These are phyloP conservation scores for Octopus sinensis DNA, from an alignment of 1,140 invertebrate genomes.

Conservation along the genomic window DNA sequence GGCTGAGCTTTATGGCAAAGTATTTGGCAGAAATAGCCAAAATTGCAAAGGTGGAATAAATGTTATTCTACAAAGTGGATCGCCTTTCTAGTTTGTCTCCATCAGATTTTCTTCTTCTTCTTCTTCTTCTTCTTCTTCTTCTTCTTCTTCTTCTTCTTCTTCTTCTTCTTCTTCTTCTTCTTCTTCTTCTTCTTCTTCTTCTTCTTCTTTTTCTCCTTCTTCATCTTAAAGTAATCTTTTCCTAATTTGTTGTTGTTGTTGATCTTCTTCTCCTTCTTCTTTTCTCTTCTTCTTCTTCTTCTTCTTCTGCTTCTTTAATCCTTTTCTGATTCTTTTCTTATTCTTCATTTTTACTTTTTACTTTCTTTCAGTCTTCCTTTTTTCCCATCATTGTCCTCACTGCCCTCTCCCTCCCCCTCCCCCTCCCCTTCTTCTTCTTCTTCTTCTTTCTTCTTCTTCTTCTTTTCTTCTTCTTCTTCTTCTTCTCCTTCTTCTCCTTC, in stretches of 20 bases:
- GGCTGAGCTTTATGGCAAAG: no score
- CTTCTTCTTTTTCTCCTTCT: conserved; percentile 6
- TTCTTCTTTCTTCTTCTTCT: conserved; percentile 8
- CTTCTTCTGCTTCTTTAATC: not conserved
- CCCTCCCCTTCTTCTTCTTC: not conserved
- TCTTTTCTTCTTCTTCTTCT: not conserved
- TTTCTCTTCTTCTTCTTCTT: not conserved
- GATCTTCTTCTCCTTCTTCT: not conserved
- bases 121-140: no score
- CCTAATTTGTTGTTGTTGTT: not conserved
- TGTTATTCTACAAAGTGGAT: no score
- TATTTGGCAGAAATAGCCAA: no score
- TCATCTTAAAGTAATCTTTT: not conserved
- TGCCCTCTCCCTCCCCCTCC: conserved; percentile 14
- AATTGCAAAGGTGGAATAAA: no score
- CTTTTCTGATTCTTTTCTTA: not conserved
- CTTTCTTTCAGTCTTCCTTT: conserved; percentile 18
- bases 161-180: conserved; percentile 9
- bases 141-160: not conserved
- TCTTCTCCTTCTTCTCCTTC: not conserved
- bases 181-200: not conserved
- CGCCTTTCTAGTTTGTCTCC: no score
- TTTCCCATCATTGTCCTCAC: not conserved
- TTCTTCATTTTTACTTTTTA: conserved; percentile 1
- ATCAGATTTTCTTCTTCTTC: no score